These are phyloP conservation scores for Xestia ashworthii DNA, from an alignment of 2,888 invertebrate genomes.

Conservation along the genomic window DNA sequence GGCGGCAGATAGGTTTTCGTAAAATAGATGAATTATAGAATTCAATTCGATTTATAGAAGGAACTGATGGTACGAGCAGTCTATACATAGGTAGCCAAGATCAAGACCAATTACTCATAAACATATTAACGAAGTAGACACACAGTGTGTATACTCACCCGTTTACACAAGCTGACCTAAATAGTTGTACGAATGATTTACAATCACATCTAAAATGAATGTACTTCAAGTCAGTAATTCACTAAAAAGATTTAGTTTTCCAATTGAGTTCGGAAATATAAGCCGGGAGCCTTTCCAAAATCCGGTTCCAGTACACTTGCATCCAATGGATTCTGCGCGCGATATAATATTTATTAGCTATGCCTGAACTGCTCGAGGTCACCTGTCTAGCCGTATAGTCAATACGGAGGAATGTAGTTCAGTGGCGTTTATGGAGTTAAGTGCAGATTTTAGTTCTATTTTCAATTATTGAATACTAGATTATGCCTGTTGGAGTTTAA, in stretches of 20 bases:
- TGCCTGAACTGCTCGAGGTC: conserved; percentile 38
- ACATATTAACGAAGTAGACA: conserved; percentile 4
- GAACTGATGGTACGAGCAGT: too few species aligned
- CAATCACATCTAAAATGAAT: conserved; percentile 1
- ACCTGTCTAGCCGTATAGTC: conserved; percentile 32
- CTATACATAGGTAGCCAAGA: conserved; percentile 36
- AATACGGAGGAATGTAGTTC: conserved; percentile 45
- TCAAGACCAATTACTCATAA: conserved; percentile 25
- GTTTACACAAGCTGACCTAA: conserved; percentile 29
- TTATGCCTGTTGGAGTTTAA: neutral
- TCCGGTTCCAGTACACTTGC: conserved; percentile 32
- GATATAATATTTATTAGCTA: conserved; percentile 46
- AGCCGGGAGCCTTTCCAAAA: conserved; percentile 25
- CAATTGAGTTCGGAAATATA: conserved; percentile 21
- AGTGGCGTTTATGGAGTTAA: conserved; percentile 5
- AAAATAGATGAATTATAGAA: too few species aligned
- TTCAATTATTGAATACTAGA: neutral
- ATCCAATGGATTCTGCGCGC: conserved; percentile 36
- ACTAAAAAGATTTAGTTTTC: conserved; percentile 21
- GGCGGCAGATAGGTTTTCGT: neutral
- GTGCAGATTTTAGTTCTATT: conserved; percentile 7
- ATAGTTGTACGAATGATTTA: conserved; percentile 37
- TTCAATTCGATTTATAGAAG: too few species aligned
- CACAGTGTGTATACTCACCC: neutral
- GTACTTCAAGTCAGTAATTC: conserved; percentile 6